Base-by-base conservation (phyloP, 2,113 vertebrate species). In the Piliocolobus tephrosceles region DNA sequence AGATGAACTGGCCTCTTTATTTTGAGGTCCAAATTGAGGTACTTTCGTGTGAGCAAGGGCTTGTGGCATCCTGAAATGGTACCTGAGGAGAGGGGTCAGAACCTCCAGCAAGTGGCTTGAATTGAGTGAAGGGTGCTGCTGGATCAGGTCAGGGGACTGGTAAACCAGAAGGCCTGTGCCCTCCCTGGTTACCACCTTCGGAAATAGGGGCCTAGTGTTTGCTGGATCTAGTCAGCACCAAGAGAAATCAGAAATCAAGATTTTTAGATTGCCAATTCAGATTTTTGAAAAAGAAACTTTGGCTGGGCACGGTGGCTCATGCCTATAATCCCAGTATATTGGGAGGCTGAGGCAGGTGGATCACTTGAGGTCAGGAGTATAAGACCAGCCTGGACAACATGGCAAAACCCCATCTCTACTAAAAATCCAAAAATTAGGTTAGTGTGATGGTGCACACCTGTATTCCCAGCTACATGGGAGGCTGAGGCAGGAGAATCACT, bases 181-280 rank as follows among this genome's bases (percentile, higher is more conserved):
- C 22, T 68, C 58, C 47, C 75, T 22, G 35, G 7, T 93, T 50
- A 73, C 23, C 20, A 7, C 45, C 47, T 79, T 17, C 43, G 43
- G 79, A 93, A 73, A 84, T 76, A 86, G 0, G 13, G n/a, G 27
- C 23, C 55, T 3, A 6, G 50, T 23, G 8, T 45, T 89, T 83
- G 55, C 80, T 45, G 89, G 68, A n/a, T 83, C 8, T 27, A 38
- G 38, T 66, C 32, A 82, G 73, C 80, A 94, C 58, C 58, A 68
- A 64, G 45, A 64, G 58, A 93, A 90, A 68, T 83, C 32, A 93
- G n/a, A 91, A 43, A 58, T 68, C 45, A 25, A 96, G 80, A 32
- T 89, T 90, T 90, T 95, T 58, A 95, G 64, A 32, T 90, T 57
- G 52, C 91, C 89, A 96, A 87, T 18, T 76, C 40, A 38, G 9